These are phyloP conservation scores for Isoperla grammatica DNA, from an alignment of 2,888 invertebrate species.

Conservation along the genomic window DNA sequence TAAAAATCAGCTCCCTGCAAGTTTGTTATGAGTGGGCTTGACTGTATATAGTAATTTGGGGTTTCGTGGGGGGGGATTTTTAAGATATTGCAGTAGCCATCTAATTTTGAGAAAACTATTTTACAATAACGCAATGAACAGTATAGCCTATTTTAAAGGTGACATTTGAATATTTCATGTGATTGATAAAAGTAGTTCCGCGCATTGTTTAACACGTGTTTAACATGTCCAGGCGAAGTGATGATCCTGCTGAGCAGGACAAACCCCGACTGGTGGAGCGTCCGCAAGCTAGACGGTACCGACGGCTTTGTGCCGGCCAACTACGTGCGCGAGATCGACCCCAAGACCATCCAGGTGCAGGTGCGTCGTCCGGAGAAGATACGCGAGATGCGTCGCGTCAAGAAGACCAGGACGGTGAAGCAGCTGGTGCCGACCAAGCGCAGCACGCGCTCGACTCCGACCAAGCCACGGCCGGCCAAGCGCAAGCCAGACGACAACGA, in stretches of 20 bases:
- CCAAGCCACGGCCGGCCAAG: conserved; percentile 35
- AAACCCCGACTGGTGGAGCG: conserved; percentile 98
- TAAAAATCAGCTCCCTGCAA: too few relatives aligned
- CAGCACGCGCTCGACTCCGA: conserved; percentile 15
- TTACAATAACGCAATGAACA: too few relatives aligned
- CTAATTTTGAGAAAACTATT: too few relatives aligned
- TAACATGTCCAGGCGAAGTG: conserved; percentile 43
- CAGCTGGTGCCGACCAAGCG: conserved; percentile 76
- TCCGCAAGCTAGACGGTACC: conserved; percentile 82
- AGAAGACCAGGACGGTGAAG: conserved; percentile 82
- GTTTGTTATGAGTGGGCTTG: too few relatives aligned
- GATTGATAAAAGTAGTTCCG: too few relatives aligned
- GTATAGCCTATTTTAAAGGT: too few relatives aligned
- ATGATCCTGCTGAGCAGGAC: conserved; percentile 93
- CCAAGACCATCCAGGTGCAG: conserved; percentile 69
- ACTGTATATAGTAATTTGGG: too few relatives aligned
- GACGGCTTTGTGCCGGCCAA: conserved; percentile 98
- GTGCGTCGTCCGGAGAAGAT: conserved; percentile 81
- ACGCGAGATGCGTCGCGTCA: conserved; percentile 75
- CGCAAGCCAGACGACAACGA: conserved; percentile 56
- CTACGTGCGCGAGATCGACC: conserved; percentile 89
- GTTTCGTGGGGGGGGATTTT: too few relatives aligned
- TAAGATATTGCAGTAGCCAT: too few relatives aligned
- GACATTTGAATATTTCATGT: too few relatives aligned
- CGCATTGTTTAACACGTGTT: too few relatives aligned